Evolutionary conservation across 2,888 invertebrate species (phyloP).

Genomic region (Lobophora halterata): DNA sequence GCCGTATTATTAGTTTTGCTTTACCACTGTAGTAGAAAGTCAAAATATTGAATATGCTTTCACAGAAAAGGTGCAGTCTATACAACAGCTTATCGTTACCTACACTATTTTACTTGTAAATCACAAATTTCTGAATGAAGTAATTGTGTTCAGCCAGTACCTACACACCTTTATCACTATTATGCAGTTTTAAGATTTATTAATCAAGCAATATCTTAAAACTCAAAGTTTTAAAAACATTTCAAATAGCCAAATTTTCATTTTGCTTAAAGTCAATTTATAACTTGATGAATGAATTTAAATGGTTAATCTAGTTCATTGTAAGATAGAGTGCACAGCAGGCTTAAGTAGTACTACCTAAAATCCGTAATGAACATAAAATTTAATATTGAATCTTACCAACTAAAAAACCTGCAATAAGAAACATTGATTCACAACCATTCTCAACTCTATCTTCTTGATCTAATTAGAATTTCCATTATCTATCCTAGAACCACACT

Average conservation of each 20-base stretch:
- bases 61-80: slow-evolving; percentile 31
- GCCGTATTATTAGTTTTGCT: slow-evolving; percentile 23
- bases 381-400: slow-evolving; percentile 25
- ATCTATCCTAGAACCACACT: slow-evolving; percentile 32
- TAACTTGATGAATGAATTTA: too few relatives aligned
- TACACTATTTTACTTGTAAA: slow-evolving; percentile 31
- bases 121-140: slow-evolving; percentile 31
- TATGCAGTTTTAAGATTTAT: too few relatives aligned
- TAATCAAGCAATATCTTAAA: too few relatives aligned
- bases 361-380: slow-evolving; percentile 16
- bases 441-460: slow-evolving; percentile 49
- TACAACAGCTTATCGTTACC: slow-evolving; percentile 27
- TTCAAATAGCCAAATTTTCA: too few relatives aligned
- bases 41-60: slow-evolving; percentile 7
- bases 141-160: slow-evolving; percentile 28
- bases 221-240: too few relatives aligned
- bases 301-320: too few relatives aligned
- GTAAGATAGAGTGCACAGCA: too few relatives aligned
- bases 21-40: slow-evolving; percentile 9
- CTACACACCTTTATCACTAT: slow-evolving; percentile 27
- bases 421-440: slow-evolving; percentile 65
- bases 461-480: slow-evolving; percentile 23
- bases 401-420: slow-evolving; percentile 52
- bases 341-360: too few relatives aligned
- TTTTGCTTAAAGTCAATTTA: too few relatives aligned